Percentiles rank a stretch among this genome's conserved stretches.
Conservation (phyloP, 1,140 invertebrate species). For the Caenorhabditis briggsae region DNA sequence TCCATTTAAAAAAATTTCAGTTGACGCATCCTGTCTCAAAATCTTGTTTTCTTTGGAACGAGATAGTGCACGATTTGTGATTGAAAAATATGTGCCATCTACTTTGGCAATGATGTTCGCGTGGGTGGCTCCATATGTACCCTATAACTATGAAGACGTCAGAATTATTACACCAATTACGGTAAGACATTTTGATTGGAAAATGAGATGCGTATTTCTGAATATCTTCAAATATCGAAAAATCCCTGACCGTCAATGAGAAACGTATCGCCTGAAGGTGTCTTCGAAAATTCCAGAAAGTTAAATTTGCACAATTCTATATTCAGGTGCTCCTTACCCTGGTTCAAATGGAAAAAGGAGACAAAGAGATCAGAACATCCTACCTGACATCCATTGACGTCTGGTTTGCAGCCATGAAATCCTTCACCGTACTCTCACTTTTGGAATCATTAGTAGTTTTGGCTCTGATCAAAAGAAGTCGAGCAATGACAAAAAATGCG, state of each 20-base stretch:
- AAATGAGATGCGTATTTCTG: no score
- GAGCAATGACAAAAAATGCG: constrained; percentile 75
- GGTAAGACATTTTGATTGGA: constrained; percentile 59
- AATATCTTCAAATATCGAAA: no score
- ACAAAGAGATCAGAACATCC: constrained; percentile 72
- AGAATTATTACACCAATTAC: constrained; percentile 77
- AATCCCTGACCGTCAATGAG: no score
- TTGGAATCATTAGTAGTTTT: constrained; percentile 73
- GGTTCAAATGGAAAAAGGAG: constrained; percentile 78
- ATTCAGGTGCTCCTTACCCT: constrained; percentile 74
- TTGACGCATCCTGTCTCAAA: constrained; percentile 74
- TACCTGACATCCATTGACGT: constrained; percentile 76
- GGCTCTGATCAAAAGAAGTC: constrained; percentile 74
- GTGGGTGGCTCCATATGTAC: constrained; percentile 77
- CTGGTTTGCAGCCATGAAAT: constrained; percentile 77
- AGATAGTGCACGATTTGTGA: constrained; percentile 75
- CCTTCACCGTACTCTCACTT: constrained; percentile 74
- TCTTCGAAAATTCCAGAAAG: no score
- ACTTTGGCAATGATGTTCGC: constrained; percentile 75
- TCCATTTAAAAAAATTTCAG: constrained; percentile 58
- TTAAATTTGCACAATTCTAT: background rate
- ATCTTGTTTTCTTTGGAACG: constrained; percentile 71
- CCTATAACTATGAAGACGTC: constrained; percentile 77
- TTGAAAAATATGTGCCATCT: constrained; percentile 76
- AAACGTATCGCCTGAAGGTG: no score